Percentiles rank a stretch among this genome's conserved stretches.
Evolutionary conservation across 35 echinoderm and acorn worm species (phyloP).

Genomic region (Ptychodera flava): DNA sequence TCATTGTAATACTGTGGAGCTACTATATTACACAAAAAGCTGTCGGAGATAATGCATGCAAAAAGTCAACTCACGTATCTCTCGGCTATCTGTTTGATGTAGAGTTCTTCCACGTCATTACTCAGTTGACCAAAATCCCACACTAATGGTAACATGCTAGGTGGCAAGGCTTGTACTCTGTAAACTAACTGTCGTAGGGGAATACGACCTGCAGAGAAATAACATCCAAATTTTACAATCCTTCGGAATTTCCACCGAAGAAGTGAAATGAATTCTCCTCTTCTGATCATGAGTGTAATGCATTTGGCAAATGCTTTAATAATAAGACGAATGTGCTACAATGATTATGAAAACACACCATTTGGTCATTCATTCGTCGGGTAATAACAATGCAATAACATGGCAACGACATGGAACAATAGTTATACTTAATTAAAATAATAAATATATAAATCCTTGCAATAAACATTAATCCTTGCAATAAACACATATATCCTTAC

Average conservation of each 20-base stretch:
- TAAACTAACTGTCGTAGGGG: constrained; percentile 18
- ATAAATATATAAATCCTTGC: neutral
- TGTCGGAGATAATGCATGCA: too few relatives aligned
- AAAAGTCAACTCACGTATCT: constrained; percentile 2
- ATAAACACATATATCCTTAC: too few relatives aligned
- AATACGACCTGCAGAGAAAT: constrained; percentile 3
- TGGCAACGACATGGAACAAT: too few relatives aligned
- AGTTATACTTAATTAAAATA: neutral
- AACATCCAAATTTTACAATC: neutral
- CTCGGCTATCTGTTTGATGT: constrained; percentile 12
- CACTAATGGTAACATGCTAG: constrained; percentile 20
- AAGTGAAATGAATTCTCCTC: too few relatives aligned
- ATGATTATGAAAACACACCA: too few relatives aligned
- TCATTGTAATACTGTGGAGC: too few relatives aligned
- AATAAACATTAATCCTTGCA: neutral
- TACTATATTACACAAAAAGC: too few relatives aligned
- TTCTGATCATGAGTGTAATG: too few relatives aligned
- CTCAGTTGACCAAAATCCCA: constrained; percentile 29
- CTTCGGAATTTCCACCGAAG: neutral
- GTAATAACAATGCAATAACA: too few relatives aligned
- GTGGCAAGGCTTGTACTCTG: constrained; percentile 22
- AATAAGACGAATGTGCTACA: too few relatives aligned
- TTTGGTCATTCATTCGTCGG: too few relatives aligned
- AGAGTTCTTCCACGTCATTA: neutral
- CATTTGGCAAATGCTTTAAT: too few relatives aligned